These are phyloP conservation scores for Spodoptera exigua DNA, from an alignment of 2,888 invertebrate genomes.

Conservation along the genomic window DNA sequence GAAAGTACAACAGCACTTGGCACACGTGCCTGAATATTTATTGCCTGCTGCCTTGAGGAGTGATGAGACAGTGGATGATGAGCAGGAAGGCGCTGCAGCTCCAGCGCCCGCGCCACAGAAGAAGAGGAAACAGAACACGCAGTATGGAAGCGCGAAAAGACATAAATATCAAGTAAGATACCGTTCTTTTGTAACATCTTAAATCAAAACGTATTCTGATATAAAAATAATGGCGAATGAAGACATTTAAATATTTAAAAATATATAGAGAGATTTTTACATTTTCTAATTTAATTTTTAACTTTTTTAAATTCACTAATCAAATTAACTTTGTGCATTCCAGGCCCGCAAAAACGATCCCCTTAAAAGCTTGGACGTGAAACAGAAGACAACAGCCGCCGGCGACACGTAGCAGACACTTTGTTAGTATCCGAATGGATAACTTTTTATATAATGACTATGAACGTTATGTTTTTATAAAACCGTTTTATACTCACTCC, in stretches of 20 bases:
- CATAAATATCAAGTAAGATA: conserved; percentile 81
- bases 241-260: too few relatives aligned
- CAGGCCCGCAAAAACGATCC: conserved; percentile 92
- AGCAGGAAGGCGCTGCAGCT: conserved; percentile 60
- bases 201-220: neutral
- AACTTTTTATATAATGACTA: conserved; percentile 35
- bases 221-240: too few relatives aligned
- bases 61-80: conserved; percentile 85
- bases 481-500: conserved; percentile 42
- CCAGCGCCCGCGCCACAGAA: conserved; percentile 64
- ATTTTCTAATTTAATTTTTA: too few relatives aligned
- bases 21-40: conserved; percentile 98
- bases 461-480: conserved; percentile 47
- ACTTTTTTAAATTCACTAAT: neutral
- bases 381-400: conserved; percentile 77
- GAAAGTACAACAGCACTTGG: conserved; percentile 94
- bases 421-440: conserved; percentile 74
- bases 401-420: conserved; percentile 71
- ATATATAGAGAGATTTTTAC: too few relatives aligned
- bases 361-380: conserved; percentile 91
- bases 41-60: conserved; percentile 93
- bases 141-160: conserved; percentile 79
- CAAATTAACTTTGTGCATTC: conserved; percentile 12
- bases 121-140: conserved; percentile 72
- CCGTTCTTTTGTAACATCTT: neutral